Evolutionary conservation across 2,888 invertebrate genomes (phyloP), one percentile per base, ranked within the genome.

Genomic region (Erebia aethiops): DNA sequence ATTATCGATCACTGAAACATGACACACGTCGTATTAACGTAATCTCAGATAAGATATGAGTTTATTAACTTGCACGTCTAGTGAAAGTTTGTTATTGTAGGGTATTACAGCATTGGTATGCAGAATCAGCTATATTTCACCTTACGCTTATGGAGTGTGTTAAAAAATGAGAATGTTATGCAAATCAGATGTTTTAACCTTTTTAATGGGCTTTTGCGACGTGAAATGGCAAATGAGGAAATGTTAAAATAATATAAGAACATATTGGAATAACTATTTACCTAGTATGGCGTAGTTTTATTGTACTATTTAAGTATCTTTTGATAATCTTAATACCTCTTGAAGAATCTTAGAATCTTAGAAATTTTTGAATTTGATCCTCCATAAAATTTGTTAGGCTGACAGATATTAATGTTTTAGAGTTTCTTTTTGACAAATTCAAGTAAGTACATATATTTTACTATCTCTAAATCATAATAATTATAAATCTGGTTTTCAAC

Each of bases 81-180:
- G 74, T 69, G 71, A 74, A 71, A 73, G 72, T 73, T 49, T 13
- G 58, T 46, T 62, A 66, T 70, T 70, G 60, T 49, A 70, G 21
- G 41, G 57, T 49, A 18, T 66, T 58, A 52, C 58, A 61, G n/a
- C 67, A 67, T 66, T 35, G 60, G 61, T 54, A 61, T 70, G 66
- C 61, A 65, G 51, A 51, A 60, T 18, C 49, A 18, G 51, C 65
- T 60, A 52, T 67, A 51, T 57, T 66, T 56, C 18, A 21, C 16
- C 35, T 18, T 54, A 43, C 16, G 46, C 43, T 46, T 62, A 16
- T n/a, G 18, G 18, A 63, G 63, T 66, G 46, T 58, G 49, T 16
- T 57, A 58, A 58, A 58, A 57, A 57, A 49, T 16, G 18, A 51
- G 49, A 43, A 58, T 58, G 51, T 67, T 67, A 67, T 51, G 57